Evolutionary conservation across 2,797 vertebrate species (phyloP).

Genomic region (Schizopygopsis malacanthus): DNA sequence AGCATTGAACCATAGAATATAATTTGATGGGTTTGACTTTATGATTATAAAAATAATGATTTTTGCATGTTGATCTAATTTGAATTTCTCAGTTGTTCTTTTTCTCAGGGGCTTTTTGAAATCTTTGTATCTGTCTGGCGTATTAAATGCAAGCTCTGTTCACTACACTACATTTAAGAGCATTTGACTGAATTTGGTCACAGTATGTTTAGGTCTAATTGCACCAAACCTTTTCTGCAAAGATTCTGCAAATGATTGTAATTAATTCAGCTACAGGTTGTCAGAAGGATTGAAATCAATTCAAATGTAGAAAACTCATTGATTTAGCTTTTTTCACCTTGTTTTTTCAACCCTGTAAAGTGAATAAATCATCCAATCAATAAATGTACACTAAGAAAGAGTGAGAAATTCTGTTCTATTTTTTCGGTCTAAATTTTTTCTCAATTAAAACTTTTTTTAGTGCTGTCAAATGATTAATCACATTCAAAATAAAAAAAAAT

Average conservation of each 20-base stretch:
- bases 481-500: no score
- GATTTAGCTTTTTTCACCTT: slow-evolving; percentile 40
- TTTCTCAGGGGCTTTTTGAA: slow-evolving; percentile 63
- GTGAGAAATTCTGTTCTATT: slow-evolving; percentile 36
- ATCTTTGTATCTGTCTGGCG: slow-evolving; percentile 35
- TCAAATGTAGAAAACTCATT: slow-evolving; percentile 41
- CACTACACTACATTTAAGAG: slow-evolving; percentile 57
- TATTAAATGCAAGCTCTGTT: slow-evolving; percentile 30
- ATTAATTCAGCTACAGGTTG: slow-evolving; percentile 32
- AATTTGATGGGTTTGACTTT: slow-evolving; percentile 12
- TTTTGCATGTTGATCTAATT: slow-evolving; percentile 60
- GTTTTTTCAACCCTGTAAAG: slow-evolving; percentile 46
- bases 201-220: slow-evolving; percentile 32
- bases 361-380: slow-evolving; percentile 59
- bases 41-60: slow-evolving; percentile 25
- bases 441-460: neutral
- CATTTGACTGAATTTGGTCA: slow-evolving; percentile 52
- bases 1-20: slow-evolving; percentile 38
- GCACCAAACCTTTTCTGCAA: slow-evolving; percentile 23
- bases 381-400: slow-evolving; percentile 65
- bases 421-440: neutral
- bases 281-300: slow-evolving; percentile 50
- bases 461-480: no score
- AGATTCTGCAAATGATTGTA: slow-evolving; percentile 17
- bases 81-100: slow-evolving; percentile 54